phyloP scores from a whole-genome alignment of 2,888 invertebrate genomes.

The Ashinkailepas kermadecensis region DNA sequence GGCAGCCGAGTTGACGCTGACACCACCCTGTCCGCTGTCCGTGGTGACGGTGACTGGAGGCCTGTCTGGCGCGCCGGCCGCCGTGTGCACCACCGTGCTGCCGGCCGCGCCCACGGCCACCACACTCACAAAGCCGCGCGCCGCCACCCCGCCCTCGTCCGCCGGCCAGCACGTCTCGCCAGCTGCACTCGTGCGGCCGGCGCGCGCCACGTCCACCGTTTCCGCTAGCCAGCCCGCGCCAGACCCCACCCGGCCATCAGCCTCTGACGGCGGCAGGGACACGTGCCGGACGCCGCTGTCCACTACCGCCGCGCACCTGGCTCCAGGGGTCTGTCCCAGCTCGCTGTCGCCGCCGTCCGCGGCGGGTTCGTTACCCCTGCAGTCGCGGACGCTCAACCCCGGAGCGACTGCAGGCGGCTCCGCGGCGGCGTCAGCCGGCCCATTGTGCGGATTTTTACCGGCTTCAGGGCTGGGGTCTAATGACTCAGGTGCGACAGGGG shows the following conservation, averaged over 20 bases:
- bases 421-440: not conserved
- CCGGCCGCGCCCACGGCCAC: slow-evolving; percentile 19
- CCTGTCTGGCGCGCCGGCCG: not conserved
- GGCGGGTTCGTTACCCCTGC: not conserved
- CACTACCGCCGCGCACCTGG: too few species aligned
- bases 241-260: too few species aligned
- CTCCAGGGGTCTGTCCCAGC: too few species aligned
- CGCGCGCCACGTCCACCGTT: too few species aligned
- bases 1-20: not conserved
- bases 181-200: not conserved
- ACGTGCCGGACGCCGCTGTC: too few species aligned
- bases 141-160: not conserved
- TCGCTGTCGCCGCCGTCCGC: not conserved
- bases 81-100: slow-evolving; percentile 20
- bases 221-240: too few species aligned
- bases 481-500: slow-evolving; percentile 20
- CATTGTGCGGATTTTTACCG: slow-evolving; percentile 15
- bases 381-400: not conserved
- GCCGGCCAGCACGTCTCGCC: not conserved
- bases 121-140: slow-evolving; percentile 13
- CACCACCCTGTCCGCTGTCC: not conserved
- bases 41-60: slow-evolving; percentile 15
- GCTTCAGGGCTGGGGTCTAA: not conserved
- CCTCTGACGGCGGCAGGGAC: too few species aligned
- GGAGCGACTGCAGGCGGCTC: not conserved